phyloP scores from a whole-genome alignment of 2,888 invertebrate genomes.

The Eupithecia subfuscata region DNA sequence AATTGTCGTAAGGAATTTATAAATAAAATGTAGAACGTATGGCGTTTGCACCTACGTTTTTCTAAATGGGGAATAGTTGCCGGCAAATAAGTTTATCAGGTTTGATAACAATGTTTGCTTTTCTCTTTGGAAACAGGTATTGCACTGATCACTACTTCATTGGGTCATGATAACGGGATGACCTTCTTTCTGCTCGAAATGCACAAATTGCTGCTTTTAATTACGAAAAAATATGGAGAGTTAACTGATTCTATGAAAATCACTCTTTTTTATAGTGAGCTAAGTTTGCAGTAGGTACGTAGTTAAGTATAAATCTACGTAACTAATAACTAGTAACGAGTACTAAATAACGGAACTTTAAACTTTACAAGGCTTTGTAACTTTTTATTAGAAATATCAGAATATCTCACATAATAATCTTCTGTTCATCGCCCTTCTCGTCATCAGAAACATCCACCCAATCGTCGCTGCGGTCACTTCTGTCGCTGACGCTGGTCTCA shows the following conservation, averaged over 20 bases:
- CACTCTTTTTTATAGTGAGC: background rate
- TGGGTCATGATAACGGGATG: slow-evolving; percentile 50
- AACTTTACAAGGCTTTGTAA: background rate
- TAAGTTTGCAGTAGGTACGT: too few relatives aligned
- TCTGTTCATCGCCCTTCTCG: slow-evolving; percentile 77
- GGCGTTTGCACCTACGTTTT: slow-evolving; percentile 44
- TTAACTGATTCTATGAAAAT: background rate
- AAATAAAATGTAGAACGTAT: slow-evolving; percentile 34
- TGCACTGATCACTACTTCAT: slow-evolving; percentile 50
- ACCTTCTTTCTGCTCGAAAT: slow-evolving; percentile 28
- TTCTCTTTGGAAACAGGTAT: slow-evolving; percentile 65
- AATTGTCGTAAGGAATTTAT: too few relatives aligned
- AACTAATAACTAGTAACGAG: too few relatives aligned
- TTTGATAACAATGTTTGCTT: slow-evolving; percentile 71
- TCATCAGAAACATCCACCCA: slow-evolving; percentile 87
- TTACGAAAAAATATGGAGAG: slow-evolving; percentile 2
- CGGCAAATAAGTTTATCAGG: slow-evolving; percentile 35
- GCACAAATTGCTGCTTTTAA: slow-evolving; percentile 20
- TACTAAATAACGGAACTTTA: background rate
- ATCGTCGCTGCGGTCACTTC: slow-evolving; percentile 86
- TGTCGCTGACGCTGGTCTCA: slow-evolving; percentile 84
- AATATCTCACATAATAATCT: slow-evolving; percentile 83
- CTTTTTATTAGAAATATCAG: background rate
- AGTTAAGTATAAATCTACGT: too few relatives aligned
- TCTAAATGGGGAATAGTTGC: slow-evolving; percentile 54